Evolutionary conservation across 2,113 vertebrate species (phyloP).

Genomic region (Elephas maximus): DNA sequence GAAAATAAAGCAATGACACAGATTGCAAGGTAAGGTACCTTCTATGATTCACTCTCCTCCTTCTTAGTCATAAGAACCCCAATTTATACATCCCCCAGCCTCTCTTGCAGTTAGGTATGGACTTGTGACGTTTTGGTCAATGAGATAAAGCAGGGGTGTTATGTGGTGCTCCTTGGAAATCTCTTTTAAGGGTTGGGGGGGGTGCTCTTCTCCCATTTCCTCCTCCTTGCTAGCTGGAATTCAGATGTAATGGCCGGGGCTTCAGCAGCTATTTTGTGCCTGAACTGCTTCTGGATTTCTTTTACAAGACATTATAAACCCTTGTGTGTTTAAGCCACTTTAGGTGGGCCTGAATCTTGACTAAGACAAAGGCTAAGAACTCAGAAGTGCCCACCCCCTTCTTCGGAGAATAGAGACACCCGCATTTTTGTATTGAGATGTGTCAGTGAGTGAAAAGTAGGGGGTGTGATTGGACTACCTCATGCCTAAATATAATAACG

Average conservation of each 20-base stretch:
- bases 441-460: neutral
- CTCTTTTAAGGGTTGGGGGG: neutral
- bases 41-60: neutral
- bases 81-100: neutral
- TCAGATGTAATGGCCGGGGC: neutral
- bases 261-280: neutral
- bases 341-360: neutral
- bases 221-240: constrained; percentile 35
- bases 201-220: neutral
- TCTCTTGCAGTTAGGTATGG: too few species aligned
- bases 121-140: neutral
- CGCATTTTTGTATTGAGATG: neutral
- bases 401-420: neutral
- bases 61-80: neutral
- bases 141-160: neutral
- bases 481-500: fast-evolving
- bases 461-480: fast-evolving
- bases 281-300: neutral
- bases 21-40: fast-evolving
- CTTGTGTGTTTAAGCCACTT: neutral
- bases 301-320: neutral
- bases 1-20: neutral
- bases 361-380: neutral
- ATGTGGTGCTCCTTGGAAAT: neutral
- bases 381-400: neutral